Percentiles rank a stretch among this genome's conserved stretches.
These are phyloP conservation scores for Andrena marginata DNA, from an alignment of 2,888 invertebrate genomes.

Conservation along the genomic window DNA sequence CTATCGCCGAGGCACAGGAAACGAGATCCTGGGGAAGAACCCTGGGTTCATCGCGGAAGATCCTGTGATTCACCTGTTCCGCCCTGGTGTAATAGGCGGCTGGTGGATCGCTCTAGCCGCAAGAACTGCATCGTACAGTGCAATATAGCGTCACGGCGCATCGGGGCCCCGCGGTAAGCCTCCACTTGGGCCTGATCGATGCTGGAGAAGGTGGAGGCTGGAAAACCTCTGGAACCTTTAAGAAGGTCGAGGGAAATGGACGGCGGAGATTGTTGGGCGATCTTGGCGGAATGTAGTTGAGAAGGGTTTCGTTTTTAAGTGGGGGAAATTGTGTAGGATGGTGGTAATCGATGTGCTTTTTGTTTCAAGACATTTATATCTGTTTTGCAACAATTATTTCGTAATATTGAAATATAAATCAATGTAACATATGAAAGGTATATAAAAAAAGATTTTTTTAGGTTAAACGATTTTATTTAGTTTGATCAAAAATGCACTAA, in stretches of 20 bases:
- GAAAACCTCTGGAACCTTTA: background rate
- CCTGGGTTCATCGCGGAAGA: slow-evolving; percentile 44
- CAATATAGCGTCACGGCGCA: slow-evolving; percentile 23
- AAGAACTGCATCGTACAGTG: slow-evolving; percentile 30
- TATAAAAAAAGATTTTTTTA: too few relatives aligned
- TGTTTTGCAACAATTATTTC: too few relatives aligned
- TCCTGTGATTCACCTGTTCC: slow-evolving; percentile 54
- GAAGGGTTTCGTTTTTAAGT: background rate
- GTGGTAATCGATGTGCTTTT: too few relatives aligned
- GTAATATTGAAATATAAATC: too few relatives aligned
- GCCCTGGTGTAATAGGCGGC: slow-evolving; percentile 34
- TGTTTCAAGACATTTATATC: too few relatives aligned
- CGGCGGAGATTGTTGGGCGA: background rate
- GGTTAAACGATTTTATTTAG: too few relatives aligned
- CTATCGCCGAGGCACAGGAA: background rate
- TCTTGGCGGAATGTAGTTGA: background rate
- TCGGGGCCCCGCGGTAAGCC: slow-evolving; percentile 1
- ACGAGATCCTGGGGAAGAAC: too few relatives aligned
- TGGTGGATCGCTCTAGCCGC: slow-evolving; percentile 2
- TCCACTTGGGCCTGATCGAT: background rate
- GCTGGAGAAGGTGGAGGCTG: background rate
- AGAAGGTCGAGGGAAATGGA: background rate
- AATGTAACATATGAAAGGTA: too few relatives aligned
- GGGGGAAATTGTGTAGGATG: background rate
- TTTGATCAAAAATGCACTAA: too few relatives aligned